Conservation (phyloP, 2,797 vertebrate species). For the Gorsachius magnificus region DNA sequence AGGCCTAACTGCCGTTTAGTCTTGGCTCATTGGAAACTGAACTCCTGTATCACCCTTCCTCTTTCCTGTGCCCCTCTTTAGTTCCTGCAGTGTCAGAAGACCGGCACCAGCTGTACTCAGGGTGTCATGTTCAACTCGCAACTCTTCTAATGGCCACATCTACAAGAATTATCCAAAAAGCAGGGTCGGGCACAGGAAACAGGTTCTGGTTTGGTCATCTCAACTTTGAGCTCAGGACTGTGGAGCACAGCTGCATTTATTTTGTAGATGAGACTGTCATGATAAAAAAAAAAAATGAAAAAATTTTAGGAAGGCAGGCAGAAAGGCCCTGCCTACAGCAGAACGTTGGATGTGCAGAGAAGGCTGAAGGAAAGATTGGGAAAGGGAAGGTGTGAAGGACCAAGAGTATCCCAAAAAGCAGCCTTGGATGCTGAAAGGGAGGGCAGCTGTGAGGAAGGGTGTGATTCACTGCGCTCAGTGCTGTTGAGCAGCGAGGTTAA, state of each 20-base stretch:
- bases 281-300: neutral
- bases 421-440: neutral
- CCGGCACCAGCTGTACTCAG: neutral
- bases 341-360: neutral
- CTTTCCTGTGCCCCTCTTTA: neutral
- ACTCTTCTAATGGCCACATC: accelerated
- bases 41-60: accelerated
- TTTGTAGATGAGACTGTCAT: neutral
- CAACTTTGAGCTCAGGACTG: neutral
- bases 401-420: accelerated
- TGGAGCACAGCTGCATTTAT: neutral
- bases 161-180: neutral
- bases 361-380: neutral
- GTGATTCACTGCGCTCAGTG: neutral
- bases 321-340: neutral
- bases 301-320: neutral
- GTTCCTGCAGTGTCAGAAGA: neutral
- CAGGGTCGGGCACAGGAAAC: neutral
- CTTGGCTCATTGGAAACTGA: neutral
- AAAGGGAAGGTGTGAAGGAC: neutral
- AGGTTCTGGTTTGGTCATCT: neutral
- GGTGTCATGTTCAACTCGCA: accelerated
- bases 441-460: too few relatives aligned
- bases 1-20: neutral
- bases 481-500: neutral